Evolutionary conservation across 2,113 vertebrate genomes (phyloP).

Genomic region (Prionailurus bengalensis): DNA sequence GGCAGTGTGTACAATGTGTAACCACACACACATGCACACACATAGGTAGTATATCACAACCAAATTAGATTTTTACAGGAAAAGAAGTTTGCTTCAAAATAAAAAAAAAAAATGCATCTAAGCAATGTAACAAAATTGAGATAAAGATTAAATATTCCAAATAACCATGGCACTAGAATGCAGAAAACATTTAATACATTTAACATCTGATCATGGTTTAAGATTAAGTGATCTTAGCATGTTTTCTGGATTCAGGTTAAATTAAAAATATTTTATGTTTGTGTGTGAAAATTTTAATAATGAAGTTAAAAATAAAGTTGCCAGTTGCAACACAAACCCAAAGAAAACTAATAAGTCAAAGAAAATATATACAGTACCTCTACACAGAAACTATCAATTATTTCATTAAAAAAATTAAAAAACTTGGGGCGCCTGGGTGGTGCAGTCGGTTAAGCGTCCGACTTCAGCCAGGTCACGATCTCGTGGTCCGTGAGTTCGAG

Average conservation of each 20-base stretch:
- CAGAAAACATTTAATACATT: background rate
- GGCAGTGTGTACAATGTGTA: background rate
- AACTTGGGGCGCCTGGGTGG: background rate
- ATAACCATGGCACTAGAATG: background rate
- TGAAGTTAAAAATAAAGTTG: background rate
- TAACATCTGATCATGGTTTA: background rate
- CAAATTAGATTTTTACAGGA: background rate
- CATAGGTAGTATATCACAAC: background rate
- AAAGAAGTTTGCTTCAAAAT: background rate
- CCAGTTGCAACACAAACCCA: background rate
- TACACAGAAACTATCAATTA: background rate
- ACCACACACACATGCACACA: background rate
- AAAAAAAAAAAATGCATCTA: background rate
- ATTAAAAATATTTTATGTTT: background rate
- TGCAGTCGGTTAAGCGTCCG: too few species aligned
- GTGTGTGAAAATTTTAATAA: background rate
- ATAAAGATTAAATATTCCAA: background rate
- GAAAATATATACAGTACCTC: background rate
- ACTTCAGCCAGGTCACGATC: too few species aligned
- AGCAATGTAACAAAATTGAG: background rate
- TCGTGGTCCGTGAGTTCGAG: too few species aligned
- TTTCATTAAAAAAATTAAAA: background rate
- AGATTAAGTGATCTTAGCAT: background rate
- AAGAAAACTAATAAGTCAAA: background rate
- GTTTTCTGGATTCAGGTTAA: background rate